A percentile compares a stretch with the other conserved stretches of the same genome.
phyloP scores from a whole-genome alignment of 2,888 invertebrate genomes.

The Troilus luridus region DNA sequence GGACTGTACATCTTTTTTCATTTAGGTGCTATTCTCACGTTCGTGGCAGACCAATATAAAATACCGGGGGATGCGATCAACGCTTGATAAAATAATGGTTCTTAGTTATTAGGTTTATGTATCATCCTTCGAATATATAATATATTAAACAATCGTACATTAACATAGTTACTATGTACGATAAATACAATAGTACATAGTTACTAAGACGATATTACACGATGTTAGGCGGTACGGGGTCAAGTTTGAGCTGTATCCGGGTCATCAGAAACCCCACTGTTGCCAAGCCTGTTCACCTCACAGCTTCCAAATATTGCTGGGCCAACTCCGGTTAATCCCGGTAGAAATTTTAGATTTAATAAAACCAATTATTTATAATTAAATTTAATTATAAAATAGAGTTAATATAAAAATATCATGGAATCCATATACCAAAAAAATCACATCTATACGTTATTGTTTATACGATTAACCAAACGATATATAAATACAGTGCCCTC shows the following conservation, averaged over 20 bases:
- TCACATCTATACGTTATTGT: no score
- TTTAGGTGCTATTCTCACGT: no score
- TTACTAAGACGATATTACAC: background rate
- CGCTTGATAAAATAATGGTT: background rate
- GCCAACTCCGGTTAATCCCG: background rate
- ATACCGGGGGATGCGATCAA: background rate
- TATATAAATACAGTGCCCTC: no score
- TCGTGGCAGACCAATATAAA: background rate
- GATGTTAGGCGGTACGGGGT: background rate
- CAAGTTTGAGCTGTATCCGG: constrained; percentile 37
- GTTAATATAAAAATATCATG: background rate
- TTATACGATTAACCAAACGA: no score
- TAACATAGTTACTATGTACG: no score
- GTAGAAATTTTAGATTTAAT: background rate
- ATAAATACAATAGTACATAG: no score
- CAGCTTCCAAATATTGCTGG: background rate
- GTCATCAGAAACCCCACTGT: background rate
- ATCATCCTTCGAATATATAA: background rate
- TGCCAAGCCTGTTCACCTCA: background rate
- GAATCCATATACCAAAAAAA: no score
- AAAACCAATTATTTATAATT: background rate
- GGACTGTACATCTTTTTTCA: no score
- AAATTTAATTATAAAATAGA: background rate
- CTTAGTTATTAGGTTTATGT: background rate
- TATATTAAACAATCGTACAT: background rate